Evolutionary conservation across 1,140 invertebrate genomes (phyloP), one percentile per base, ranked within the genome.

Genomic region (Brachionus rotundiformis): DNA sequence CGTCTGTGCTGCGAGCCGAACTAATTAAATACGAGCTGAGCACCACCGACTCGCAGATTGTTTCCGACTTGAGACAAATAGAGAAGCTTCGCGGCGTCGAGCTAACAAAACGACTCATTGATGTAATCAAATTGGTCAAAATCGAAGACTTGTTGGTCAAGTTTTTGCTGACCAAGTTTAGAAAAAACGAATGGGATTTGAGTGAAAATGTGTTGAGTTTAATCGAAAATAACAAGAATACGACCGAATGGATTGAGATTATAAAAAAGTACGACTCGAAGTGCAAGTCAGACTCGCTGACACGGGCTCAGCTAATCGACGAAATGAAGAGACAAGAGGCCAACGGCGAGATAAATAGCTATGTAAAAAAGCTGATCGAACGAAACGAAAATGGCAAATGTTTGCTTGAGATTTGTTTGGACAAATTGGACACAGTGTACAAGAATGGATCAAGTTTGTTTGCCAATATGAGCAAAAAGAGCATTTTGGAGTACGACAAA

Each of bases 1-100:
- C 25, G 11, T 33, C 13, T 3, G 16, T 33, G 1, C 16, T 68
- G n/a, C 27, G 63, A 33, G 29, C 5, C 8, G 63, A 68, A 68
- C 27, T 7, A 68, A 68, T 68, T 29, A 68, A 68, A 29, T 68
- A 39, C n/a, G 63, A 68, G n/a, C n/a, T 68, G 29, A 68, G 36
- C 29, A 68, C 63, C 2, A 39, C 3, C n/a, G 63, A 68, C 16
- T 8, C 27, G 16, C 63, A 68, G 36, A 31, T 68, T 2, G 63
- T 68, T 31, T 19, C 27, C 31, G 63, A 68, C 7, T 33, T 68
- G 27, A 2, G 4, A 7, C 1, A 19, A 19, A 68, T 68, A 33
- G 63, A 68, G 7, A 68, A 68, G 16, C 23, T 19, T 33, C 31
- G 63, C 16, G 63, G 63, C n/a, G 3, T 68, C 11, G 63, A 68